phyloP scores from a whole-genome alignment of 2,888 invertebrate species.

The Perizoma flavofasciatum region DNA sequence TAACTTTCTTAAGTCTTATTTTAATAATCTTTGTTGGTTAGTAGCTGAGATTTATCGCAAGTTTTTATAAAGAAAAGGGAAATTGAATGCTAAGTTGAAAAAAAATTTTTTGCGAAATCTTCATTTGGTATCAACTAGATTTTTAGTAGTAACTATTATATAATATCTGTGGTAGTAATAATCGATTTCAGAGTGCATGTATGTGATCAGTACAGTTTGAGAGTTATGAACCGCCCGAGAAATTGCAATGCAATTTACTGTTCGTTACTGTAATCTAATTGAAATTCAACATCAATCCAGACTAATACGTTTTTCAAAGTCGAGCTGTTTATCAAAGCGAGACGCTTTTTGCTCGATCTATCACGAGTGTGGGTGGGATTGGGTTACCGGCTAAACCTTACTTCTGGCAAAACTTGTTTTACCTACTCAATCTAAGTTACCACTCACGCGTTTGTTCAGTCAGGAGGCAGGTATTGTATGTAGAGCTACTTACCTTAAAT shows the following conservation, averaged over 20 bases:
- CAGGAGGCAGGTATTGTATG: too few relatives aligned
- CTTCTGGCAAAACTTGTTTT: neutral
- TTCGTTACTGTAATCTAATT: conserved; percentile 48
- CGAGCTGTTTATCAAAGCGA: conserved; percentile 39
- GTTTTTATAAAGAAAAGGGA: too few relatives aligned
- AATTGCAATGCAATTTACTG: conserved; percentile 36
- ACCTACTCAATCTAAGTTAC: neutral
- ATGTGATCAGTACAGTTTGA: conserved; percentile 20
- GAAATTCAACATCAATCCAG: conserved; percentile 44
- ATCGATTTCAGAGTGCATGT: conserved; percentile 11
- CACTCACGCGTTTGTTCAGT: too few relatives aligned
- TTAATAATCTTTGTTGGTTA: too few relatives aligned
- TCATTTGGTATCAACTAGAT: too few relatives aligned
- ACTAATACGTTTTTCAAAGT: conserved; percentile 43
- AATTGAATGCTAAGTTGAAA: too few relatives aligned
- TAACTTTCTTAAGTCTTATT: too few relatives aligned
- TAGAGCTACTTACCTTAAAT: too few relatives aligned
- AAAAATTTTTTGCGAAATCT: too few relatives aligned
- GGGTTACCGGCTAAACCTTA: neutral
- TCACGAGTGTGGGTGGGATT: conserved; percentile 26
- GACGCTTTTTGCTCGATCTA: conserved; percentile 37
- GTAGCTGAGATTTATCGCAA: too few relatives aligned
- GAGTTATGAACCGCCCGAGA: conserved; percentile 30
- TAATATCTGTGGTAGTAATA: neutral
- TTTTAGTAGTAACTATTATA: too few relatives aligned